Evolutionary conservation across 2,797 vertebrate genomes (phyloP).

Genomic region (Pterois miles): DNA sequence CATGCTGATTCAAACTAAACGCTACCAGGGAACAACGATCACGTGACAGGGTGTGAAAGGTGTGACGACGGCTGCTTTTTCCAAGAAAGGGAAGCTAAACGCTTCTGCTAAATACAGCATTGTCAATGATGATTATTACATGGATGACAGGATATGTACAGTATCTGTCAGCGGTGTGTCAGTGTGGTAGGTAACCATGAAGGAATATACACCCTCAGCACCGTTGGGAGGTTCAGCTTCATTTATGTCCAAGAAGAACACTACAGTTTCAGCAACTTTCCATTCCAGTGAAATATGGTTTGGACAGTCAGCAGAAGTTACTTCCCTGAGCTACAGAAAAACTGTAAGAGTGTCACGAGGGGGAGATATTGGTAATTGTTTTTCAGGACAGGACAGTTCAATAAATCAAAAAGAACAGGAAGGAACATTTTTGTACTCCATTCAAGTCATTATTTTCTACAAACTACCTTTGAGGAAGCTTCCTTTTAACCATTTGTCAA

Average conservation of each 20-base stretch:
- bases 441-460: conserved; percentile 14
- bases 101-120: conserved; percentile 1
- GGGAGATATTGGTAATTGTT: conserved; percentile 35
- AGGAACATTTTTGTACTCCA: background rate
- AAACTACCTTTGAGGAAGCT: background rate
- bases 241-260: conserved; percentile 22
- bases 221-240: background rate
- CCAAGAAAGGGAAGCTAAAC: conserved; percentile 12
- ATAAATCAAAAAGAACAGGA: conserved; percentile 26
- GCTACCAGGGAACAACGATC: conserved; percentile 21
- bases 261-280: conserved; percentile 35
- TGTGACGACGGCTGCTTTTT: conserved; percentile 13
- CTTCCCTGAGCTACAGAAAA: conserved; percentile 37
- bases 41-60: conserved; percentile 24
- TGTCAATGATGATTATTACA: background rate
- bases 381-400: conserved; percentile 8
- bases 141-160: background rate
- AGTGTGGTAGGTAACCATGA: background rate
- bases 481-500: conserved; percentile 14
- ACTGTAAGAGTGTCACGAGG: conserved; percentile 30
- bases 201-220: conserved; percentile 9
- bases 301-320: conserved; percentile 53
- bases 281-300: conserved; percentile 45
- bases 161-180: background rate
- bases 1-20: conserved; percentile 4